These are phyloP conservation scores for Augochlora pura DNA, from an alignment of 1,140 invertebrate species.

Conservation along the genomic window DNA sequence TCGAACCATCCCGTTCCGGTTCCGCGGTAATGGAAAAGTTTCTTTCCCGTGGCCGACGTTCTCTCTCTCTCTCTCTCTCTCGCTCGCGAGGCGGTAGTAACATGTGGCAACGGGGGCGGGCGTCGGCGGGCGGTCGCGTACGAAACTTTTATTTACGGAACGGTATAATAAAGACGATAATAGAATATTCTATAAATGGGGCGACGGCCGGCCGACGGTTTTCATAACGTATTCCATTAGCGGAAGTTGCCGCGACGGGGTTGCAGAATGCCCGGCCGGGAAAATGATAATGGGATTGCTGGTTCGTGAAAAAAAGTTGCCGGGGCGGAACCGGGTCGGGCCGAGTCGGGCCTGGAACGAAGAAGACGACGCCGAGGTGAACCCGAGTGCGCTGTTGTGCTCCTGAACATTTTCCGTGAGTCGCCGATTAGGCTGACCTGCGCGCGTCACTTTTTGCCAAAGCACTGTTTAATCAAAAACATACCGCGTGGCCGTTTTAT, in stretches of 20 bases:
- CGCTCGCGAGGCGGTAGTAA: too few species aligned
- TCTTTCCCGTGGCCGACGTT: not conserved
- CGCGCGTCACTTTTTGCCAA: too few species aligned
- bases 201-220: not conserved
- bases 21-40: constrained; percentile 39
- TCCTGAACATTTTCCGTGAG: too few species aligned
- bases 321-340: not conserved
- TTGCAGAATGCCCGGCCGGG: not conserved
- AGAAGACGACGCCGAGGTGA: too few species aligned
- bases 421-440: too few species aligned
- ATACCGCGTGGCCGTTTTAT: too few species aligned
- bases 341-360: too few species aligned
- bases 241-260: constrained; percentile 25
- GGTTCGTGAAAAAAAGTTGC: not conserved
- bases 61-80: too few species aligned
- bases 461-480: too few species aligned
- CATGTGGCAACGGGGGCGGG: not conserved
- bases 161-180: constrained; percentile 41
- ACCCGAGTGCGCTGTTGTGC: too few species aligned
- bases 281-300: constrained; percentile 23
- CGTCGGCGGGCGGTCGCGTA: not conserved
- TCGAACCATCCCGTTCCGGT: not conserved
- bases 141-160: constrained; percentile 45
- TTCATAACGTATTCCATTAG: constrained; percentile 47
- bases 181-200: constrained; percentile 44